Evolutionary conservation across 53 echinoderm and acorn worm species (phyloP), one percentile per base, ranked within the genome.

Genomic region (Mesocentrotus franciscanus): DNA sequence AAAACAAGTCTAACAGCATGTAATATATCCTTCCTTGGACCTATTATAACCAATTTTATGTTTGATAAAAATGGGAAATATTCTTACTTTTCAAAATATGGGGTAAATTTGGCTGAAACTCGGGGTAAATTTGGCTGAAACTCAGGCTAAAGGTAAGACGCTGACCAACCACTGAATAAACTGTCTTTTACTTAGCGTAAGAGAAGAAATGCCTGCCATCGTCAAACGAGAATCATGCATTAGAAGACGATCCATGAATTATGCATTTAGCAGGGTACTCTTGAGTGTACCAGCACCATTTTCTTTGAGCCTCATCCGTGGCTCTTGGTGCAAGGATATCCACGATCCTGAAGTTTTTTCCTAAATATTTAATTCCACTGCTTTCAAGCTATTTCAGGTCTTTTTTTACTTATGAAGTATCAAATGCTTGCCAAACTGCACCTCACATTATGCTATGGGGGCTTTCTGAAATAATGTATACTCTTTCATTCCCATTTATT

Each of bases 201-300:
- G 26, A 87, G 57, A 9, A 87, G 87, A 87, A 87, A 87, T 27
- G 81, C 20, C 1, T 56, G 87, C 57, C 87, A 56, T 87, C 27
- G 18, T 58, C 59, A 29, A 58, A 87, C n/a, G 2, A 56, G 57
- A 87, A 56, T 70, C 92, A 75, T 92, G 92, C 74, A 74, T 56
- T 39, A 42, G 57, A 70, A 74, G n/a, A 56, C 22, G 20, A 74
- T 49, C 75, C 32, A 72, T 92, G 92, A 92, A 92, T 92, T 8
- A 92, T 92, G 58, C 92, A 92, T 71, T 12, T 24, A 29, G 42
- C 71, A 57, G 33, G 56, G 92, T 68, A 92, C 92, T 92, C 70
- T 29, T 4, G 15, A 60, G 10, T 58, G 62, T 18, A 20, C 60
- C 2, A 14, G 4, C 39, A 62, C 66, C 36, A 61, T 39, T 91